These are phyloP conservation scores for Xiphorhynchus elegans DNA, from an alignment of 2,113 vertebrate species.

Conservation along the genomic window DNA sequence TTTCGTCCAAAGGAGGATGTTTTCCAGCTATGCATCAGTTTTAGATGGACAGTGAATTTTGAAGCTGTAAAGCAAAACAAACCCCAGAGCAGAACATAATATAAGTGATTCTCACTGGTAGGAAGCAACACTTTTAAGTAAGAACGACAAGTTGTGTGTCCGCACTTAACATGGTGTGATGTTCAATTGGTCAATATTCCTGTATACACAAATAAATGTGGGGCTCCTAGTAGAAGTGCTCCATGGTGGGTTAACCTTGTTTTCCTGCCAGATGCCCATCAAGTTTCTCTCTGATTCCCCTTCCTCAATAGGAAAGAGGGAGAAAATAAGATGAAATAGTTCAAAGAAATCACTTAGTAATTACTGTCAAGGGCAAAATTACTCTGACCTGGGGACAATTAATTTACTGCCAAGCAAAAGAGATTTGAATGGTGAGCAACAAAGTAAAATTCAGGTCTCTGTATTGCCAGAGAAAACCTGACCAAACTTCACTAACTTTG, in stretches of 20 bases:
- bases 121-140: not conserved
- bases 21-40: not conserved
- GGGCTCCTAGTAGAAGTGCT: not conserved
- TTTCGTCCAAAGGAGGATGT: not conserved
- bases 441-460: not conserved
- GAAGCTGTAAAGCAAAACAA: not conserved
- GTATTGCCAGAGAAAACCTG: not conserved
- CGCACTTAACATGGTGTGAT: not conserved
- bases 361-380: rapidly evolving
- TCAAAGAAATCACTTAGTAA: not conserved
- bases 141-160: not conserved
- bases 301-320: not conserved
- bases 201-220: not conserved
- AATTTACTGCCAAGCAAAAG: not conserved
- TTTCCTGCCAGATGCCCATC: not conserved
- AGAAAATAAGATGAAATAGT: not conserved
- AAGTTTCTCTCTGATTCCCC: not conserved
- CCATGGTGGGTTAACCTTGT: not conserved
- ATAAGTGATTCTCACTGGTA: not conserved
- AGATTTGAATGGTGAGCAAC: not conserved
- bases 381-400: not conserved
- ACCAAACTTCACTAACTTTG: not conserved
- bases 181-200: not conserved
- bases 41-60: not conserved
- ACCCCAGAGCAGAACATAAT: not conserved